Evolutionary conservation across 1,140 invertebrate genomes (phyloP).

Genomic region (Thaumetopoea pityocampa): DNA sequence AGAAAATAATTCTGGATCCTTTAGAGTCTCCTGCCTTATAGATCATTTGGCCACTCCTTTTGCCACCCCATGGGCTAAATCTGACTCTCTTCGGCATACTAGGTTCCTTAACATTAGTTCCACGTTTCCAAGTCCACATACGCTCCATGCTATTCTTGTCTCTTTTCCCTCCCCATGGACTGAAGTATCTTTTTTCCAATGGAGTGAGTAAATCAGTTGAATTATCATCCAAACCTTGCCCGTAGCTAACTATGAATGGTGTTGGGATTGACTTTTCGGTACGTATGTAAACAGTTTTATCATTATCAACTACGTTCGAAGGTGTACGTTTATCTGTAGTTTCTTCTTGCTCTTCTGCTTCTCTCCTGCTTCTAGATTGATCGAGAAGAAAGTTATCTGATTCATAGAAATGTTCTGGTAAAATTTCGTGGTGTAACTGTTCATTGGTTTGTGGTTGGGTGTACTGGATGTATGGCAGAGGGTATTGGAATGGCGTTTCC

Average conservation of each 20-base stretch:
- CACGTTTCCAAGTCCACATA: constrained; percentile 61
- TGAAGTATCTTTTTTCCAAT: constrained; percentile 55
- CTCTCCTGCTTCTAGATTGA: too few relatives aligned
- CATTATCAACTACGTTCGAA: constrained; percentile 37
- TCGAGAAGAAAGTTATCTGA: too few relatives aligned
- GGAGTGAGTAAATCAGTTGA: constrained; percentile 25
- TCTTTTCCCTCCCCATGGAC: constrained; percentile 65
- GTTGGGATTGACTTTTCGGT: constrained; percentile 25
- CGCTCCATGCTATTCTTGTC: constrained; percentile 36
- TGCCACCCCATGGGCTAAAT: constrained; percentile 66
- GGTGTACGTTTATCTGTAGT: constrained; percentile 31
- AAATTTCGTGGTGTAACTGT: constrained; percentile 33
- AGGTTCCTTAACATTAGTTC: constrained; percentile 42
- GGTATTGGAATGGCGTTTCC: constrained; percentile 32
- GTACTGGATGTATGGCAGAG: constrained; percentile 43
- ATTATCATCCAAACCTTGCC: constrained; percentile 30
- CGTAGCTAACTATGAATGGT: constrained; percentile 27
- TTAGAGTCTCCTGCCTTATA: constrained; percentile 54
- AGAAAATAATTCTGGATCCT: constrained; percentile 49
- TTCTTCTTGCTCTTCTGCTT: constrained; percentile 28
- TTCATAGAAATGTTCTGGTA: constrained; percentile 35
- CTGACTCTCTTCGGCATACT: constrained; percentile 65
- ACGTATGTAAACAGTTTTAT: constrained; percentile 35
- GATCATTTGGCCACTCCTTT: constrained; percentile 57
- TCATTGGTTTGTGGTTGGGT: constrained; percentile 28